Base-by-base conservation (phyloP, 2,113 vertebrate genomes). In the Bombycilla garrulus region DNA sequence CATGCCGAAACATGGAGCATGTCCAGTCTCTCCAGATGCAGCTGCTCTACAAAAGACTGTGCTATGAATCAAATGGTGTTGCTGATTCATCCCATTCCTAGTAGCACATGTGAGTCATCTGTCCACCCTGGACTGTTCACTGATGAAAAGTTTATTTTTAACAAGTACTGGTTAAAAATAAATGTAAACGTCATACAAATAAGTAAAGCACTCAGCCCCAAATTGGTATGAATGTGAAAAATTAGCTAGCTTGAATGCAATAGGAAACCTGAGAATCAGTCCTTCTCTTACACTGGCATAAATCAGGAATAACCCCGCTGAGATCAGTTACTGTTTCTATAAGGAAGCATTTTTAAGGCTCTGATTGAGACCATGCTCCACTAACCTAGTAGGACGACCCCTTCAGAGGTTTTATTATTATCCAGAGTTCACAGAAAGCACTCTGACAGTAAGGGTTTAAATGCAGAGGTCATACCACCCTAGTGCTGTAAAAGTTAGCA, bases 121-220 rank as follows among this genome's bases (percentile, higher is more conserved):
- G 83, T 95, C 84, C 89, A 89, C 61, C 40, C 84, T 84, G 40
- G 53, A 78, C 83, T 57, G 44, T 28, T 95, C 61, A 53, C 88
- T 92, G 92, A 96, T 89, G 94, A 96, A 94, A 93, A 95, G 92
- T 95, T 92, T 92, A 95, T 96, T 96, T 96, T 96, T 96, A 96
- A 95, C 65, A 79, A 92, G 70, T 78, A 72, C 65, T 69, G 36
- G 73, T 92, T 95, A 96, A 95, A 97, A 96, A 95, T 87, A 97
- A 93, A 89, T 74, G 33, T 81, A 95, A 93, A 92, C 67, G 76
- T 93, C 91, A 95, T 45, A 67, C 77, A 85, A 89, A 87, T 69
- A 91, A 92, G 73, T 65, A 40, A 89, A 91, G 81, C 23, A 29
- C 53, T 96, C 76, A 42, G 80, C 9, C 66, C 16, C 61, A 89